These are phyloP conservation scores for Hemicentrotus pulcherrimus DNA, from an alignment of 35 echinoderm and acorn worm species.

Conservation along the genomic window DNA sequence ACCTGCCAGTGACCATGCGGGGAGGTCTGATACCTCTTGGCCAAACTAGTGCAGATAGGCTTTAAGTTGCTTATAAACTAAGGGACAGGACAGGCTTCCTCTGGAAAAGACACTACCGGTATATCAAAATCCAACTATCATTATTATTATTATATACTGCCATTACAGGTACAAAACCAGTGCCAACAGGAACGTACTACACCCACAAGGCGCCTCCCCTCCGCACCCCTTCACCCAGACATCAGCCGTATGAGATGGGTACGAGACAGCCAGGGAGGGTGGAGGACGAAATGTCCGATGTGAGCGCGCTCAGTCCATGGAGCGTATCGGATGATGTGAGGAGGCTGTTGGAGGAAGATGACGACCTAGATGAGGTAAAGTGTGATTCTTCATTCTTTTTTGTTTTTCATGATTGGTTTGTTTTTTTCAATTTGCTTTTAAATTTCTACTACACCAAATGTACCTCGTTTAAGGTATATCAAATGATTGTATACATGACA, in stretches of 20 bases:
- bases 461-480: no score
- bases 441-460: not conserved
- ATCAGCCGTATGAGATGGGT: conserved; percentile 70
- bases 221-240: conserved; percentile 61
- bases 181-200: conserved; percentile 14
- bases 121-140: no score
- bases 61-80: no score
- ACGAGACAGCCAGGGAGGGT: not conserved
- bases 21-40: no score
- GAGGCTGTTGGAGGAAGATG: conserved; percentile 71
- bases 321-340: conserved; percentile 81
- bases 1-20: no score
- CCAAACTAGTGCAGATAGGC: no score
- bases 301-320: conserved; percentile 89
- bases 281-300: conserved; percentile 57
- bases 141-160: not conserved
- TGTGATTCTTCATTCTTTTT: not conserved
- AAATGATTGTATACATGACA: no score
- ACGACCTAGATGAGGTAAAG: conserved; percentile 59
- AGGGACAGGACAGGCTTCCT: no score
- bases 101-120: no score
- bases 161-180: not conserved
- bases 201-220: conserved; percentile 74
- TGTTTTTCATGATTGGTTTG: not conserved
- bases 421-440: not conserved